Conservation (phyloP, 2,888 invertebrate genomes). For the Synergus umbraculus region DNA sequence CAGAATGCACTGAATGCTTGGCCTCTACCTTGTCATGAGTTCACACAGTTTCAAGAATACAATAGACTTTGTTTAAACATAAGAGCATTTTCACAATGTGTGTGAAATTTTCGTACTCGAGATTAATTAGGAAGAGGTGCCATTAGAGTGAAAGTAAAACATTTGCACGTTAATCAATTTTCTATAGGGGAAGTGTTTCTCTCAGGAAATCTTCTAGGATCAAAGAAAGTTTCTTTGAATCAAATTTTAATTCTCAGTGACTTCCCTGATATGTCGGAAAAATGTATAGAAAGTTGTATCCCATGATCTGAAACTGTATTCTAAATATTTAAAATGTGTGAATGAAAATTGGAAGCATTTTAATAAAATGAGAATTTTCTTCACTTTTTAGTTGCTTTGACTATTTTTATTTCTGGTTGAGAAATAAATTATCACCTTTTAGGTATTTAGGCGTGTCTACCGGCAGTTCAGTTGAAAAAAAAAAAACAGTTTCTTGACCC, state of each 20-base stretch:
- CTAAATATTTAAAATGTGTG: no score
- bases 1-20: slow-evolving; percentile 3
- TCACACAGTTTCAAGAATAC: slow-evolving; percentile 30
- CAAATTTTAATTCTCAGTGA: not conserved
- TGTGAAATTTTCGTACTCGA: slow-evolving; percentile 28
- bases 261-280: not conserved
- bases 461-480: not conserved
- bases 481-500: not conserved
- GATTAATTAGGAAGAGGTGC: slow-evolving; percentile 35
- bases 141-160: slow-evolving; percentile 38
- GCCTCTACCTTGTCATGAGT: slow-evolving; percentile 38
- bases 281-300: not conserved
- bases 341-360: no score
- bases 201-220: not conserved
- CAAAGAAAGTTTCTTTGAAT: slow-evolving; percentile 19
- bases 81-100: not conserved
- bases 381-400: not conserved
- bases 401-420: not conserved
- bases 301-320: not conserved
- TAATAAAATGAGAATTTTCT: no score
- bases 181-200: slow-evolving; percentile 21
- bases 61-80: slow-evolving; percentile 37
- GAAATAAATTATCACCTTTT: not conserved
- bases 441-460: not conserved
- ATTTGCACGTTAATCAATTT: slow-evolving; percentile 36